Percentiles rank a stretch among this genome's conserved stretches.
Conservation (phyloP, 53 echinoderm and acorn worm species). For the Echinarachnius parma region DNA sequence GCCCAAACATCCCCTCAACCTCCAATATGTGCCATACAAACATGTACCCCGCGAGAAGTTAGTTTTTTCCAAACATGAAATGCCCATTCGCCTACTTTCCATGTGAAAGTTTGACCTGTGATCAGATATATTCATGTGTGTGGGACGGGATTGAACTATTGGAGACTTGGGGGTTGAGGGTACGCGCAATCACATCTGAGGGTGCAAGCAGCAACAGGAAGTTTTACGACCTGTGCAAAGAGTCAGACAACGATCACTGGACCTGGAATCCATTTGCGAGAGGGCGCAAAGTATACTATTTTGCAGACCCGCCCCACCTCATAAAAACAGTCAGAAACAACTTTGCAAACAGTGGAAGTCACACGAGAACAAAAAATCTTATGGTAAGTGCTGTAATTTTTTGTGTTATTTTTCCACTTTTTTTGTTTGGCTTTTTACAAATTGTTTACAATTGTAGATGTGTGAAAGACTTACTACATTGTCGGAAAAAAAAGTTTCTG, state of each 20-base stretch:
- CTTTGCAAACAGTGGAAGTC: constrained; percentile 1
- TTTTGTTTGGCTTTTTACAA: too few species aligned
- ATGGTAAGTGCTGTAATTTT: too few species aligned
- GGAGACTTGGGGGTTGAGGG: neutral
- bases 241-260: neutral
- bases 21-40: too few species aligned
- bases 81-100: neutral
- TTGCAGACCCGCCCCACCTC: neutral
- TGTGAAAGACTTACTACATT: too few species aligned
- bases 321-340: neutral
- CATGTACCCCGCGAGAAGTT: too few species aligned
- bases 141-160: neutral
- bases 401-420: too few species aligned
- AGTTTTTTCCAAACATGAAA: neutral
- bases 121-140: neutral
- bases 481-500: too few species aligned
- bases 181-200: neutral
- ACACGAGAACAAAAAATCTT: neutral
- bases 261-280: neutral
- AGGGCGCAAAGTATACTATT: neutral
- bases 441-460: too few species aligned
- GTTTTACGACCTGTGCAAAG: neutral
- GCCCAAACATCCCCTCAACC: too few species aligned
- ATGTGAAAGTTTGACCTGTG: neutral
- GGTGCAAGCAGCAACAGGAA: constrained; percentile 7